Conservation (phyloP, 2,888 invertebrate genomes). For the Ornithoptera alexandrae region DNA sequence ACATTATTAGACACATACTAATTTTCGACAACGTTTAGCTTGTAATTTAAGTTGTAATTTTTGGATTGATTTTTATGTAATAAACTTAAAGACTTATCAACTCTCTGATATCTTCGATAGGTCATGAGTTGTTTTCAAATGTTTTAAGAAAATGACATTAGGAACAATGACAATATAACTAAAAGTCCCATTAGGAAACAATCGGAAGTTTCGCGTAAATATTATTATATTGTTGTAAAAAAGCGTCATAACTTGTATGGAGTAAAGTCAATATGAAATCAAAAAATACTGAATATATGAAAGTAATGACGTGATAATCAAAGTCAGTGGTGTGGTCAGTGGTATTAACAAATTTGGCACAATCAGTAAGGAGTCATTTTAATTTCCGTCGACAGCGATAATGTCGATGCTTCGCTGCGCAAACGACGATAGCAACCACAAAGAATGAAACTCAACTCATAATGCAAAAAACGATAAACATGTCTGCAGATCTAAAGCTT, state of each 20-base stretch:
- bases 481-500: no score
- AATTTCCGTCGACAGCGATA: conserved; percentile 67
- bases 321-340: conserved; percentile 73
- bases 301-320: conserved; percentile 35
- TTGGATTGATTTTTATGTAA: no score
- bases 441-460: background rate
- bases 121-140: no score
- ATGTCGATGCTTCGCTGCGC: conserved; percentile 37
- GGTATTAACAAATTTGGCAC: conserved; percentile 74
- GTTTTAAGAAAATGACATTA: no score
- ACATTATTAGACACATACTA: background rate
- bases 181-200: no score
- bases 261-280: background rate
- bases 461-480: background rate
- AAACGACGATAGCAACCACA: conserved; percentile 6
- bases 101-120: no score
- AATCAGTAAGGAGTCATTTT: conserved; percentile 69
- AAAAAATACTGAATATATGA: background rate
- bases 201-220: no score
- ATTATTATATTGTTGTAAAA: no score
- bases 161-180: no score
- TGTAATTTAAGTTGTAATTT: background rate
- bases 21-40: background rate
- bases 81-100: no score
- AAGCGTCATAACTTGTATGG: background rate